Percentiles rank a stretch among this genome's conserved stretches.
phyloP scores from a whole-genome alignment of 2,113 vertebrate species.

The Turnix velox region DNA sequence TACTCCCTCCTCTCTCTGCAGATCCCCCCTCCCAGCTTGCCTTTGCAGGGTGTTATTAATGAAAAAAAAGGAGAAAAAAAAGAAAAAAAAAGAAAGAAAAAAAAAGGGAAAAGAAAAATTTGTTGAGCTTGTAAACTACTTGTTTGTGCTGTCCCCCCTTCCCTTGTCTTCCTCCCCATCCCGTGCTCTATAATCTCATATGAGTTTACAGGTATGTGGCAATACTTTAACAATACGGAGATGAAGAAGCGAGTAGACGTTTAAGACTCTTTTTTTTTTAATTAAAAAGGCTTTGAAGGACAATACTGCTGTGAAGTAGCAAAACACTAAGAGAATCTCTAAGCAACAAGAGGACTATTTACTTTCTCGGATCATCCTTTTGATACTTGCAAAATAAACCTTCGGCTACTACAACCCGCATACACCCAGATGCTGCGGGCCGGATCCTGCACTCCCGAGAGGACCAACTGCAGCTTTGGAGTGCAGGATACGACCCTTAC shows the following conservation, averaged over 20 bases:
- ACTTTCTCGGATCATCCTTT: conserved; percentile 64
- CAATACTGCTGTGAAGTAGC: conserved; percentile 56
- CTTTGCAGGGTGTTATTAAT: conserved; percentile 63
- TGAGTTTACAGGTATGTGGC: conserved; percentile 79
- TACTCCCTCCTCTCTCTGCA: not conserved
- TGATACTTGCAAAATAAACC: conserved; percentile 59
- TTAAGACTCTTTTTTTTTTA: conserved; percentile 51
- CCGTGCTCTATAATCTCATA: conserved; percentile 49
- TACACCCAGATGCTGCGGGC: conserved; percentile 15
- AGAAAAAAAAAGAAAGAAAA: conserved; percentile 51
- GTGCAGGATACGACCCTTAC: conserved; percentile 6
- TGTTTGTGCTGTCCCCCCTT: conserved; percentile 68
- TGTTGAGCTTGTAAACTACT: conserved; percentile 77
- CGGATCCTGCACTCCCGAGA: conserved; percentile 21
- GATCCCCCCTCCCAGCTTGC: not conserved
- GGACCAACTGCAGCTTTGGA: conserved; percentile 26
- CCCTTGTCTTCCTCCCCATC: not conserved
- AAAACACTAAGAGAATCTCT: conserved; percentile 63
- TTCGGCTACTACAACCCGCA: conserved; percentile 21
- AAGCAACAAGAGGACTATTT: conserved; percentile 64
- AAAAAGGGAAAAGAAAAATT: conserved; percentile 41
- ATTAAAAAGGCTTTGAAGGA: conserved; percentile 64
- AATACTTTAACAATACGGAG: conserved; percentile 73
- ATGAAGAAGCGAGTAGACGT: conserved; percentile 63
- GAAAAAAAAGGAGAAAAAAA: conserved; percentile 49